Base-by-base conservation (phyloP, 2,888 invertebrate species). In the Blera fallax region DNA sequence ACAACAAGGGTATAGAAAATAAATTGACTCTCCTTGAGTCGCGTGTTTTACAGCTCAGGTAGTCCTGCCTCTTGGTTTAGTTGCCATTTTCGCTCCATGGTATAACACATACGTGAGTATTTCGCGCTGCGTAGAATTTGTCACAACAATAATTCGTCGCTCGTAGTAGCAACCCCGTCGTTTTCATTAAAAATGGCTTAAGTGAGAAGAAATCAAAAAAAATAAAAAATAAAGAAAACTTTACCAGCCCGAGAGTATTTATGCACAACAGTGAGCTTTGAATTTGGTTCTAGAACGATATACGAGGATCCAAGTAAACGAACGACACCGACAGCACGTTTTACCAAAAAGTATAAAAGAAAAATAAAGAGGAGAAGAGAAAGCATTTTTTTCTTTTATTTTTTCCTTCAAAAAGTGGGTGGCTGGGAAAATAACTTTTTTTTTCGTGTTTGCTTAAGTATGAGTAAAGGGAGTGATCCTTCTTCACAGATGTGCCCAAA, bases 61-160 rank as follows among this genome's bases (percentile, higher is more conserved):
- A 78, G 83, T 74, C 69, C 81, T 78, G 79, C 79, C 78, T 78
- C 72, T 56, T 58, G 58, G 78, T 67, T 82, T 72, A 82, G 43
- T 40, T 52, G 29, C 52, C 3, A 56, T 14, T 54, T 45, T 56
- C 67, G 56, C 6, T 67, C 52, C 40, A 7, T 43, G 14, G 10
- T 72, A 65, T 37, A 54, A 56, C 60, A 67, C 73, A 69, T 73
- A 81, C 76, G 72, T 72, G 85, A 62, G 76, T 67, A 54, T 74
- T 77, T 81, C 85, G 76, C 81, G 77, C 85, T 85, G 85, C 85
- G 85, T 85, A 85, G 60, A 85, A 85, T 85, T 85, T 85, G 85
- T 85, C 85, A 77, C 85, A 76, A 85, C 67, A 85, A 85, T 85
- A 85, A 85, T 85, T 85, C 76, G 81, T 77, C 10, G 76, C 76